Evolutionary conservation across 1,140 invertebrate genomes (phyloP).

Genomic region (Homalodisca vitripennis): DNA sequence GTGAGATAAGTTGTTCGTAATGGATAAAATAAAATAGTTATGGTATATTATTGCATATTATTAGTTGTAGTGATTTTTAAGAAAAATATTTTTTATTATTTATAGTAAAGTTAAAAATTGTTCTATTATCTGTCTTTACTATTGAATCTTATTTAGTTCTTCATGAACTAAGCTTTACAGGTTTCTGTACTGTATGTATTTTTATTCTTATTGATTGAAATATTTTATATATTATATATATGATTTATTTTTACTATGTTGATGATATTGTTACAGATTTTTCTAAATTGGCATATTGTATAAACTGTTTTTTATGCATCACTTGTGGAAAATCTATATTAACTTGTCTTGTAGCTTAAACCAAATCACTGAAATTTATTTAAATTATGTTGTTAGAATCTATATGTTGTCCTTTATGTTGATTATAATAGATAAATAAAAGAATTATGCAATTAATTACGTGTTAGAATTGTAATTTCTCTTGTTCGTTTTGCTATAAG

Average conservation of each 20-base stretch:
- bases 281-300: constrained; percentile 24
- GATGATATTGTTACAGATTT: constrained; percentile 19
- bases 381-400: constrained; percentile 29
- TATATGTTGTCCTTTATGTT: constrained; percentile 30
- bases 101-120: constrained; percentile 25
- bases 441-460: constrained; percentile 12
- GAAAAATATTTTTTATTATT: constrained; percentile 30
- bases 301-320: not conserved
- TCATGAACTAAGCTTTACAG: not conserved
- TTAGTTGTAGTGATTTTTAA: constrained; percentile 27
- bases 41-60: constrained; percentile 25
- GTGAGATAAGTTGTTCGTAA: constrained; percentile 28
- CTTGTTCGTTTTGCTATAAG: not conserved
- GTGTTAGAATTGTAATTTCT: not conserved
- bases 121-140: constrained; percentile 12
- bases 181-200: constrained; percentile 21
- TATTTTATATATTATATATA: constrained; percentile 14
- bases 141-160: not conserved
- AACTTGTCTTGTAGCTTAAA: not conserved
- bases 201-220: constrained; percentile 21
- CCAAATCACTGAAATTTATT: constrained; percentile 11
- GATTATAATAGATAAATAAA: constrained; percentile 26
- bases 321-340: not conserved
- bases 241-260: constrained; percentile 19
- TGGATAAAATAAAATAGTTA: constrained; percentile 21